Base-by-base conservation (phyloP, 2,797 vertebrate species). In the Sebastes itinus region DNA sequence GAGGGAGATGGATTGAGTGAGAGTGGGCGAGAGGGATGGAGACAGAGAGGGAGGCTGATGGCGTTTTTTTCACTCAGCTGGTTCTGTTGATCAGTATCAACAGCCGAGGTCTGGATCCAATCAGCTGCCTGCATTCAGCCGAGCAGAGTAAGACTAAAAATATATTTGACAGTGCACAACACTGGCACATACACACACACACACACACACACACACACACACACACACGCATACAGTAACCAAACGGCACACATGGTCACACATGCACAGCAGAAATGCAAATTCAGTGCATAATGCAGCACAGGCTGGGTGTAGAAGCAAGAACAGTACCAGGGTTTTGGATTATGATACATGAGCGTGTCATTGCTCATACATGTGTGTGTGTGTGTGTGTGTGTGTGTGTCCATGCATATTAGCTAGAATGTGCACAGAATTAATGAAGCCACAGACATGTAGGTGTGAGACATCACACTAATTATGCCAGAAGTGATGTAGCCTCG, bases 11-110 rank as follows among this genome's bases (percentile, higher is more conserved):
- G 82, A 91, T 87, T 71, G 88, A 87, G 83, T 81, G 81, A 38
- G 82, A 77, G 83, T 28, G 58, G 82, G 68, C 2, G 54, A 77
- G 46, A 46, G 72, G 55, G 73, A 82, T 66, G 52, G 61, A 67
- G 56, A 22, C 61, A 18, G 35, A n/a, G 55, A 23, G 68, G 35
- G 78, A 75, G 83, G 77, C 65, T 83, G 87, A 82, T 85, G 83
- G 81, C 86, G 84, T 85, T 88, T 92, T 54, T 91, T 87, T 88
- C 88, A 91, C 86, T 92, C 89, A 85, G 88, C 85, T 89, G 91
- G 83, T 90, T 91, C 82, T 87, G 89, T 89, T 90, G 92, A 93
- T 92, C 84, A 84, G 81, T 84, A 90, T 92, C 91, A 91, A 82
- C 90, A 82, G 89, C 83, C 72, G 56, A 83, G 85, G 85, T 90